Evolutionary conservation across 2,888 invertebrate genomes (phyloP).

Genomic region (Ellobium chinense): DNA sequence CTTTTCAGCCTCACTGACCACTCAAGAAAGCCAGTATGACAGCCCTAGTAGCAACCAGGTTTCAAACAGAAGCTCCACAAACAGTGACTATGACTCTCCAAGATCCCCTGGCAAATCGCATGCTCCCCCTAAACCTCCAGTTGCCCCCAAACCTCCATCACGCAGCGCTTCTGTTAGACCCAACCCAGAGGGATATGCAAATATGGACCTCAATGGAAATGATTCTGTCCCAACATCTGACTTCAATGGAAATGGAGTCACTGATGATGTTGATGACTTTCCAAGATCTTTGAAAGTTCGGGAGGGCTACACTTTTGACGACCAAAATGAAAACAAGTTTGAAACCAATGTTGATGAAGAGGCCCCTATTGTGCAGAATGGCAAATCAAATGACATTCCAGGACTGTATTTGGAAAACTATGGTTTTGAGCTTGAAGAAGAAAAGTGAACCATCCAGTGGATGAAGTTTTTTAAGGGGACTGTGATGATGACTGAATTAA

Average conservation of each 20-base stretch:
- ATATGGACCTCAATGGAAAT: neutral
- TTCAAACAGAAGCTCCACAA: neutral
- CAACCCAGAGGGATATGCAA: neutral
- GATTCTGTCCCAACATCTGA: neutral
- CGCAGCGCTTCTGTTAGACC: neutral
- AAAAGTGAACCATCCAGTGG: too few species aligned
- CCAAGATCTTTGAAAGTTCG: neutral
- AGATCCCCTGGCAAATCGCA: neutral
- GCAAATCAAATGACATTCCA: neutral
- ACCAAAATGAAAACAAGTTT: neutral
- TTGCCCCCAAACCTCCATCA: neutral
- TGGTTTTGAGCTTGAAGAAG: neutral
- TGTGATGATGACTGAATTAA: too few species aligned
- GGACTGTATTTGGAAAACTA: neutral
- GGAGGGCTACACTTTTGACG: constrained; percentile 1
- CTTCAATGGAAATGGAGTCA: neutral
- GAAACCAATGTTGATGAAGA: neutral
- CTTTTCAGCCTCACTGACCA: neutral
- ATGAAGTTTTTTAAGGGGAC: too few species aligned
- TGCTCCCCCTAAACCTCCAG: neutral
- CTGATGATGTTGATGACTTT: neutral
- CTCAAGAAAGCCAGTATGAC: constrained; percentile 28
- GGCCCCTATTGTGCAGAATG: neutral
- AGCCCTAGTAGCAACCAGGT: neutral
- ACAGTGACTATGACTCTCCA: neutral